Base-by-base conservation (phyloP, 2,888 invertebrate genomes). In the Parnassius apollo region DNA sequence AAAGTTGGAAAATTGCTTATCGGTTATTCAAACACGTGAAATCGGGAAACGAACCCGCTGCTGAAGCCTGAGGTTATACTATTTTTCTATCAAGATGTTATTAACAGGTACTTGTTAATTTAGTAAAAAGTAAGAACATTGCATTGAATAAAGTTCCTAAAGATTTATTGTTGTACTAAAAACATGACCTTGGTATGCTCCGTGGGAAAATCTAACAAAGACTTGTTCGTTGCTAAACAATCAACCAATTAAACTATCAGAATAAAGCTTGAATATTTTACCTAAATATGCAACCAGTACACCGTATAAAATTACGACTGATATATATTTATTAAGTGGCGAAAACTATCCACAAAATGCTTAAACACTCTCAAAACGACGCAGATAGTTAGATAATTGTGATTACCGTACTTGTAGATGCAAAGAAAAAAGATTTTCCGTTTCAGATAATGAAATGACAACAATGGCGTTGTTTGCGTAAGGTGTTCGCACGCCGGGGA, bases 391-490 rank as follows among this genome's bases (percentile, higher is more conserved):
- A 88, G 86, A 91, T 89, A 91, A 91, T 91, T 81, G 86, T 81
- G 83, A 83, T 80, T 84, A 86, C 84, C 71, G 80, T 84, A 83
- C 74, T 77, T 79, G 83, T 81, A 79, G 77, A 77, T 78, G 81
- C 71, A 75, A 77, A 85, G 86, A 90, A 91, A 87, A 90, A 90
- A 91, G 91, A 91, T 91, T 91, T 91, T 89, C 91, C 90, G 88
- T 90, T 86, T 89, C 86, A 91, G 91, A 91, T 90, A 91, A 88
- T 90, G 82, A 85, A 88, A 88, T 88, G 90, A 89, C 89, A 90
- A 91, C 91, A 91, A 91, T 91, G 74, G 88, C 66, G 73, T 68
- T 69, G 80, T 81, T 91, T 90, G 85, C 88, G 90, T 81, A 91
- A 91, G 78, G 67, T 69, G 62, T 85, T 88, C 90, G 82, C 90